Conservation (phyloP, 2,113 vertebrate genomes). For the Dipodomys stephensi region DNA sequence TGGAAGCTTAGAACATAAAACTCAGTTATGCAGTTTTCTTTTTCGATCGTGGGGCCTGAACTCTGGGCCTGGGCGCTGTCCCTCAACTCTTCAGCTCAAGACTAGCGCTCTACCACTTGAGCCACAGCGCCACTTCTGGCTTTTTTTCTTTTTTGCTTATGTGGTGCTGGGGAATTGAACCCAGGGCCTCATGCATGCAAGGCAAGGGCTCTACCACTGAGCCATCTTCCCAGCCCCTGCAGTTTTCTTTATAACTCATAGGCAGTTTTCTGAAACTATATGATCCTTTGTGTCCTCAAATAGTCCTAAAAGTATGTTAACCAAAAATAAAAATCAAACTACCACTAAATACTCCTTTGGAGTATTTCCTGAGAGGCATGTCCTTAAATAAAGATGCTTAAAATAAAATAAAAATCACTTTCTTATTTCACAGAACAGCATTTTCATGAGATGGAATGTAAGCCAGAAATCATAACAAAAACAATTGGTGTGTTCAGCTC, state of each 20-base stretch:
- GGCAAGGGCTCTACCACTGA: no score
- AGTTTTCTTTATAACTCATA: no score
- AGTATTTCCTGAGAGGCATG: background rate
- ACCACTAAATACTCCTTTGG: background rate
- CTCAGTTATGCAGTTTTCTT: background rate
- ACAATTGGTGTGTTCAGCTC: background rate
- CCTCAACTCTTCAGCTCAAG: no score
- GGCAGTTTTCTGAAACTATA: background rate
- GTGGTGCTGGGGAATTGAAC: no score
- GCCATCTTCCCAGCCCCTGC: no score
- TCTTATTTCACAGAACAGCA: background rate
- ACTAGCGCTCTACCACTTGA: no score
- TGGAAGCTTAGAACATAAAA: no score
- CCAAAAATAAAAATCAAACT: background rate
- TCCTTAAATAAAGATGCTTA: constrained; percentile 36
- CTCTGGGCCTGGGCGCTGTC: no score
- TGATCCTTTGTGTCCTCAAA: background rate
- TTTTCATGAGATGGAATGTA: background rate
- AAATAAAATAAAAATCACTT: constrained; percentile 30
- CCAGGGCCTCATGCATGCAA: no score
- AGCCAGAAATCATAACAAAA: constrained; percentile 9
- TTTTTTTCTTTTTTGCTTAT: no score
- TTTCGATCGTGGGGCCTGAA: no score
- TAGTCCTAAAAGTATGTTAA: background rate
- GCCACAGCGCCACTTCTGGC: no score